Base-by-base conservation (phyloP, 2,113 vertebrate genomes). In the Hyaena hyaena region DNA sequence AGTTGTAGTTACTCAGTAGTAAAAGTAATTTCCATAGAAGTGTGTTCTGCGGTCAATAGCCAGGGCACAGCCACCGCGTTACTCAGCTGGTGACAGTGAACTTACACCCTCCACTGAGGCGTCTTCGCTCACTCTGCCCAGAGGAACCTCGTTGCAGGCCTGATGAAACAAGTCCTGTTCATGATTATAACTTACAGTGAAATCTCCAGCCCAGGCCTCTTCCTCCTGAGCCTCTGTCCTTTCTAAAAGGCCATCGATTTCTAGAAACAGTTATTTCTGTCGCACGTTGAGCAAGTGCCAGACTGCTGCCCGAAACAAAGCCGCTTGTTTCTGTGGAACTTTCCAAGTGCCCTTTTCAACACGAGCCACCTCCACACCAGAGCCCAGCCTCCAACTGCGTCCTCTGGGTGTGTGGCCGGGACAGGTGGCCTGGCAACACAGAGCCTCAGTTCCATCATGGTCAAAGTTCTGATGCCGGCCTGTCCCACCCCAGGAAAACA, bases 21-120 rank as follows among this genome's bases (percentile, higher is more conserved):
- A 95, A 95, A 96, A 96, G 94, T 48, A 93, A 96, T 93, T 95
- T 95, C 90, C 61, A 85, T 74, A 86, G 91, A 58, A 79, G 94
- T 93, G 24, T 96, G 90, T 95, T 92, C 68, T 53, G 50, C 3
- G 76, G 95, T 97, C 95, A 48, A 89, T 71, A 87, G 94, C 81
- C 39, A 10, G 0, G 26, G 82, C 39, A 88, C 86, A 79, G 82
- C 95, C n/a, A 10, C 63, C 0, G 4, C 77, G 76, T 97, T 61
- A 65, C 77, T 98, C 95, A 94, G 50, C 35, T 26, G 63, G 85
- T 93, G 97, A 93, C 95, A 93, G 93, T 63, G 69, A 88, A 5
- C 58, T 77, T 8, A 17, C 53, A 7, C 9, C 4, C 35, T 4
- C 45, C 43, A 7, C 31, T 0, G 39, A 0, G 1, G 31, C 11